Percentiles rank a stretch among this genome's conserved stretches.
Evolutionary conservation across 2,888 invertebrate genomes (phyloP).

Genomic region (Cloeon dipterum): DNA sequence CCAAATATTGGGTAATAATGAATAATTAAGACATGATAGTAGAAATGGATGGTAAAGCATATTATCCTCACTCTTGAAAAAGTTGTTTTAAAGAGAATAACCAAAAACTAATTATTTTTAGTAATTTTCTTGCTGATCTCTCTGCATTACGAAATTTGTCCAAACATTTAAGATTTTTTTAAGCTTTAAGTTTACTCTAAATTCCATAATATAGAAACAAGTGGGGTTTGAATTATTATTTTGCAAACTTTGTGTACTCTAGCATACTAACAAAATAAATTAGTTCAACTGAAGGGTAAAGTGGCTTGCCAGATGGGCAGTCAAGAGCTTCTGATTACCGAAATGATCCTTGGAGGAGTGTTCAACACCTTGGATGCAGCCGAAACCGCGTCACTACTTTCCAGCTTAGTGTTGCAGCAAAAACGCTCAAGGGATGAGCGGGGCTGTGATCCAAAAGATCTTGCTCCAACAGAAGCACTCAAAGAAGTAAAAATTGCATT

Average conservation of each 20-base stretch:
- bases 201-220: neutral
- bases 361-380: constrained; percentile 70
- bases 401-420: constrained; percentile 80
- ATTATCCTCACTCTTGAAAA: too few species aligned
- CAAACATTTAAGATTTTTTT: too few species aligned
- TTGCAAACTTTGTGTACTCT: constrained; percentile 13
- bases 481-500: constrained; percentile 20
- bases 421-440: constrained; percentile 31
- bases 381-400: constrained; percentile 85
- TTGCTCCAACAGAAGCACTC: constrained; percentile 31
- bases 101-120: neutral
- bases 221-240: too few species aligned
- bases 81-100: constrained; percentile 4
- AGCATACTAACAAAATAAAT: too few species aligned
- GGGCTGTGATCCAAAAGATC: constrained; percentile 12
- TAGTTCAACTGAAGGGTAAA: constrained; percentile 56
- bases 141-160: too few species aligned
- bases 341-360: constrained; percentile 34
- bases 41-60: too few species aligned
- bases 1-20: too few species aligned
- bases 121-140: constrained; percentile 1
- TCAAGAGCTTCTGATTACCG: constrained; percentile 82
- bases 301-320: constrained; percentile 65
- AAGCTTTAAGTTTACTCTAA: too few species aligned
- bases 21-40: too few species aligned